Conservation (phyloP, 1,140 invertebrate species). For the Zaprionus africanus region DNA sequence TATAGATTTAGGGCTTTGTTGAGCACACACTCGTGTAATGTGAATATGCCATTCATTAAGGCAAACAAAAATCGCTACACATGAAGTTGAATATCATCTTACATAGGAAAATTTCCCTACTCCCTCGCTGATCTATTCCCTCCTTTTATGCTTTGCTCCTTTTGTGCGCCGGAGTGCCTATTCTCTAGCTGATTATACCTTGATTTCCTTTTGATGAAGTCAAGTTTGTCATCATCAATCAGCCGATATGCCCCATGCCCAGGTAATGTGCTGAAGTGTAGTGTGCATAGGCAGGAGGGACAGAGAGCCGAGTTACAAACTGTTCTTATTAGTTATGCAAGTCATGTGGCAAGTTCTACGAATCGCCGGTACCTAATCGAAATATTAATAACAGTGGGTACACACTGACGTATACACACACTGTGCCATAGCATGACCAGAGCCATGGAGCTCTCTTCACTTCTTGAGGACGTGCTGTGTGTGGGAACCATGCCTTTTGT, state of each 20-base stretch:
- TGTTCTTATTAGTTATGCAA: conserved; percentile 74
- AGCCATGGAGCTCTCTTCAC: background rate
- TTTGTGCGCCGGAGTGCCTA: background rate
- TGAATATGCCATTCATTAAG: conserved; percentile 7
- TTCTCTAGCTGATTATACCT: conserved; percentile 10
- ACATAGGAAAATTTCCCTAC: background rate
- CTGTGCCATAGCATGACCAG: conserved; percentile 13
- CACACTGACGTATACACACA: conserved; percentile 32
- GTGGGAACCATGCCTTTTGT: conserved; percentile 77
- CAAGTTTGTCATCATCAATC: conserved; percentile 53
- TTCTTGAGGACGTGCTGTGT: conserved; percentile 42
- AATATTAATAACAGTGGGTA: conserved; percentile 77
- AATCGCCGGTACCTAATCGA: conserved; percentile 80
- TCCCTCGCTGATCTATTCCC: background rate
- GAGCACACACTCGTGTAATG: background rate
- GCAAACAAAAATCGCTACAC: conserved; percentile 6
- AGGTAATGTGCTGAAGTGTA: conserved; percentile 15
- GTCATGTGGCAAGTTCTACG: conserved; percentile 76
- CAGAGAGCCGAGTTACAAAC: conserved; percentile 66
- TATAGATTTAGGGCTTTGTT: background rate
- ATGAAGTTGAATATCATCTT: conserved; percentile 25
- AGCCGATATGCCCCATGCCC: conserved; percentile 35
- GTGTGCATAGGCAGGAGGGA: background rate
- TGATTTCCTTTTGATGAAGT: conserved; percentile 43
- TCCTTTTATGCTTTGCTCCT: background rate